Conservation (phyloP, 2,888 invertebrate genomes). For the Melieria omissa region DNA sequence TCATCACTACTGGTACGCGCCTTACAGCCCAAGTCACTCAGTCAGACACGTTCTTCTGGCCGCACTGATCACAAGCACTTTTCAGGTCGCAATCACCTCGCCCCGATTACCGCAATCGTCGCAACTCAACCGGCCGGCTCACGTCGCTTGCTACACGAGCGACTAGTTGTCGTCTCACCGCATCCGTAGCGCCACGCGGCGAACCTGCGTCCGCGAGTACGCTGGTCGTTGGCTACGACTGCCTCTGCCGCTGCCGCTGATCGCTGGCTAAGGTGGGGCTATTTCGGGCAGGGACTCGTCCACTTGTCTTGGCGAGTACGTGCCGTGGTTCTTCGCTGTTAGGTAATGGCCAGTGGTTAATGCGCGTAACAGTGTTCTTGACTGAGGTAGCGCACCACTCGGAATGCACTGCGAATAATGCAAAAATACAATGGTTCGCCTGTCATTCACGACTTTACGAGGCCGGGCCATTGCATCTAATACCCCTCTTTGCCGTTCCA, state of each 20-base stretch:
- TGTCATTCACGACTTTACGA: too few relatives aligned
- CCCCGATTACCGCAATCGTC: slow-evolving; percentile 12
- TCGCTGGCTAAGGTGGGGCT: not conserved
- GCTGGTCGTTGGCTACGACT: not conserved
- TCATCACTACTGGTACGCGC: too few relatives aligned
- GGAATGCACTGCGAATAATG: too few relatives aligned
- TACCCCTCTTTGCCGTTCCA: too few relatives aligned
- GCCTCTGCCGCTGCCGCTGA: not conserved
- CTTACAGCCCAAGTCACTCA: slow-evolving; percentile 8
- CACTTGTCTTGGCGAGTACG: not conserved
- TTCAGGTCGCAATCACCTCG: slow-evolving; percentile 15
- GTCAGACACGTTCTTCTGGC: slow-evolving; percentile 22
- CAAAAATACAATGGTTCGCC: too few relatives aligned
- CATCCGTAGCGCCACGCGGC: slow-evolving; percentile 15
- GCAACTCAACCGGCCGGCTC: slow-evolving; percentile 10
- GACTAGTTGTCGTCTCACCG: slow-evolving; percentile 25
- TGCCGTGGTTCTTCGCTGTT: not conserved
- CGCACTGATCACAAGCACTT: slow-evolving; percentile 36
- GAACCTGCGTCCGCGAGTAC: not conserved
- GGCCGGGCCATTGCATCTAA: too few relatives aligned
- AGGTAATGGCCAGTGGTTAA: not conserved
- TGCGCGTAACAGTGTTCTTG: too few relatives aligned
- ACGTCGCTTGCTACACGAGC: slow-evolving; percentile 8
- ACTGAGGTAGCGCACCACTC: too few relatives aligned
- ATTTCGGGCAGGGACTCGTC: slow-evolving; percentile 1